Percentiles rank a stretch among this genome's conserved stretches.
Conservation (phyloP, 2,113 vertebrate genomes). For the Tragelaphus strepsiceros region DNA sequence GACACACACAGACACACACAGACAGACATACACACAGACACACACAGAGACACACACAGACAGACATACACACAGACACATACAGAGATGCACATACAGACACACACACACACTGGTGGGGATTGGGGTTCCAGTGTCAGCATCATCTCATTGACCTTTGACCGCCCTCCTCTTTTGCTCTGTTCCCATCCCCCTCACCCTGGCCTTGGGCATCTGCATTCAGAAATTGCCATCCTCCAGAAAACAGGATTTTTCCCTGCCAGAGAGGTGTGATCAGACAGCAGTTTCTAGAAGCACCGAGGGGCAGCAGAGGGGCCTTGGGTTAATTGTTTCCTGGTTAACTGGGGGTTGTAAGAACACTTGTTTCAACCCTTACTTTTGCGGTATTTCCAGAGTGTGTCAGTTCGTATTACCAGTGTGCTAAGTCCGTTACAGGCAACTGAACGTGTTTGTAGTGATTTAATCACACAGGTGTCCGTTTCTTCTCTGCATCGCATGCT, state of each 20-base stretch:
- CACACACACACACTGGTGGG: rapidly evolving
- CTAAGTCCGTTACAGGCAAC: rapidly evolving
- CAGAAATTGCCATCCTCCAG: background rate
- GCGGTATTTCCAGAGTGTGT: background rate
- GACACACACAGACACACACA: too few species aligned
- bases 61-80: rapidly evolving
- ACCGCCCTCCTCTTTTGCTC: too few species aligned
- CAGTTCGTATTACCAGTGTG: rapidly evolving
- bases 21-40: too few species aligned
- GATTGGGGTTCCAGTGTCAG: background rate
- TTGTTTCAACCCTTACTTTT: background rate
- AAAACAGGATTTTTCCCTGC: background rate
- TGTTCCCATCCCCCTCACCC: background rate
- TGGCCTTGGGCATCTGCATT: background rate
- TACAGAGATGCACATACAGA: too few species aligned
- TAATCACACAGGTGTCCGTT: background rate
- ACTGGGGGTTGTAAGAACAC: background rate
- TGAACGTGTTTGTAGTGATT: background rate
- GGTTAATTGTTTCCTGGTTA: background rate
- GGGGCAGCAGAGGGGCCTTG: background rate
- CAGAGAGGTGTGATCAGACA: background rate
- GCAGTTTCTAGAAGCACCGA: background rate
- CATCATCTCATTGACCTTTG: background rate
- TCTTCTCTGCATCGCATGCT: rapidly evolving
- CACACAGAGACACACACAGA: rapidly evolving